Percentiles rank a stretch among this genome's conserved stretches.
These are phyloP conservation scores for Hyphantria cunea DNA, from an alignment of 1,140 invertebrate species.

Conservation along the genomic window DNA sequence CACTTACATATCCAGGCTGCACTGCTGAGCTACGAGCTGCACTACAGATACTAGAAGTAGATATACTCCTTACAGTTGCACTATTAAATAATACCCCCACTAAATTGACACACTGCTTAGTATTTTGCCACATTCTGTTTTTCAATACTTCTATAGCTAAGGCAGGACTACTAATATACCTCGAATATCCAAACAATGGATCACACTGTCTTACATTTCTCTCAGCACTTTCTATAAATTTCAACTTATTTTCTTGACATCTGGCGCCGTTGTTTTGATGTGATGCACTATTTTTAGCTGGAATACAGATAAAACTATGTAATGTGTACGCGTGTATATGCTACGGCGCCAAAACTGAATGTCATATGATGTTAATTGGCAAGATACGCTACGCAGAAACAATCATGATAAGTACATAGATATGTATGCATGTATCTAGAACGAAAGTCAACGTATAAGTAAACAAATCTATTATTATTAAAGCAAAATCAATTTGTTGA, in stretches of 20 bases:
- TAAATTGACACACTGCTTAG: slow-evolving; percentile 63
- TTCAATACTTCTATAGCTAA: slow-evolving; percentile 39
- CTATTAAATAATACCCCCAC: slow-evolving; percentile 58
- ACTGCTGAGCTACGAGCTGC: slow-evolving; percentile 62
- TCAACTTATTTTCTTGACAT: slow-evolving; percentile 55
- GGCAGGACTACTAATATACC: slow-evolving; percentile 18
- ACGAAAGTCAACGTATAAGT: slow-evolving; percentile 30
- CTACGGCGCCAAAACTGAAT: slow-evolving; percentile 60
- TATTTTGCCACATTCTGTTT: slow-evolving; percentile 70
- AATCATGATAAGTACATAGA: slow-evolving; percentile 1
- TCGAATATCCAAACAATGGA: slow-evolving; percentile 20
- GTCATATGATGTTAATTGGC: slow-evolving; percentile 73
- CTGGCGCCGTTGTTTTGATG: slow-evolving; percentile 70
- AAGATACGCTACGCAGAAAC: slow-evolving; percentile 29
- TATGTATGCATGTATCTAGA: slow-evolving; percentile 16
- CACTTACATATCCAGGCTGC: slow-evolving; percentile 67
- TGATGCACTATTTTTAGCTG: slow-evolving; percentile 74
- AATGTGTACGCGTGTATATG: slow-evolving; percentile 53
- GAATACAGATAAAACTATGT: slow-evolving; percentile 56
- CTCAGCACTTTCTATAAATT: slow-evolving; percentile 34
- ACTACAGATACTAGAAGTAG: slow-evolving; percentile 47
- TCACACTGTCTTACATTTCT: slow-evolving; percentile 36
- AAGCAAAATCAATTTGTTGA: slow-evolving; percentile 2
- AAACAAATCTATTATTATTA: slow-evolving; percentile 25
- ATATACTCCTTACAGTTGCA: slow-evolving; percentile 48